Evolutionary conservation across 1,140 invertebrate species (phyloP), one percentile per base, ranked within the genome.

Genomic region (Scaptomyza pallida): DNA sequence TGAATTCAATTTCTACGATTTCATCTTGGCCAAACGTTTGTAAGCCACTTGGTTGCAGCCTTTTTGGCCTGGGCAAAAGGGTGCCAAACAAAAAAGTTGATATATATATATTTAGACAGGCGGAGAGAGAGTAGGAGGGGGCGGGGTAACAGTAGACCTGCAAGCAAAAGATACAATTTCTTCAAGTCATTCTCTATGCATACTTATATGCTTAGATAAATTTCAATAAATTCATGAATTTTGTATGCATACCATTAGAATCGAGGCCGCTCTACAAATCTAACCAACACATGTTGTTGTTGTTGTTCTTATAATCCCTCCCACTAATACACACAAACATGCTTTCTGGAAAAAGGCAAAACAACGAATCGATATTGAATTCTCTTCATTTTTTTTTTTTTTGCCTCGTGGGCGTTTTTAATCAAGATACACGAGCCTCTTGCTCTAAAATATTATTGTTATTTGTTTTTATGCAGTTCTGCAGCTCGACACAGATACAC

Each of bases 161-260:
- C 70, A 64, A 47, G 60, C 19, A 44, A 57, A 43, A 76, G 60
- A 55, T 76, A 65, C 57, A n/a, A n/a, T n/a, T n/a, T n/a, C n/a
- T n/a, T n/a, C n/a, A n/a, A n/a, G n/a, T n/a, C n/a, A 62, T 78
- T 37, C 37, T 69, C 63, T 21, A 52, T 56, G 37, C 48, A 67
- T 35, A 33, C 37, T 56, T 44, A 13, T 51, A 17, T 69, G 45
- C 64, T 77, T 69, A 77, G 26, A 80, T 88, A 86, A 86, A 86
- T 86, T 86, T 81, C 70, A 88, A 86, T 86, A 88, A 88, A 86
- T 78, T 82, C 82, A 75, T 88, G 80, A 80, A 73, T 85, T 85
- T 78, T 78, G 59, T 70, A 75, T 75, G 60, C 69, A 30, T 30
- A 12, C 12, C 35, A 40, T 54, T 75, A 61, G n/a, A n/a, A n/a